Percentiles rank a stretch among this genome's conserved stretches.
phyloP scores from a whole-genome alignment of 2,113 vertebrate species.

The Ameiurus melas region DNA sequence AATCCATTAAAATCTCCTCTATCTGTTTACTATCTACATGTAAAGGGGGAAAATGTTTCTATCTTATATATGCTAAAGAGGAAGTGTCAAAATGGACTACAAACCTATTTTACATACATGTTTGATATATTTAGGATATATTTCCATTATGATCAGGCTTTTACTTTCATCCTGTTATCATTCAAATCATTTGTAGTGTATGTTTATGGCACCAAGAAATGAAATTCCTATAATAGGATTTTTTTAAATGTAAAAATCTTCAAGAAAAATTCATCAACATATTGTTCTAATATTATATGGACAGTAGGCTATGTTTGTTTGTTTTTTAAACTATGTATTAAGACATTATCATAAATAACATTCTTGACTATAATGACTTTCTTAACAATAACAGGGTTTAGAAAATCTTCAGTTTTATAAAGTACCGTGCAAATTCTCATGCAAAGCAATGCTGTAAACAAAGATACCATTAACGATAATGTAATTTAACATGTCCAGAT shows the following conservation, averaged over 20 bases:
- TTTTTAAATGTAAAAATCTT: background rate
- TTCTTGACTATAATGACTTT: background rate
- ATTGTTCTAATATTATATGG: background rate
- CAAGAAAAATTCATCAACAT: background rate
- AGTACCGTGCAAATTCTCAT: background rate
- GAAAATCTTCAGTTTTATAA: background rate
- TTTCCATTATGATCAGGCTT: background rate
- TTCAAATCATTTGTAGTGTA: background rate
- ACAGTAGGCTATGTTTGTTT: background rate
- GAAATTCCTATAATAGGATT: background rate
- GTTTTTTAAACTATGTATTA: background rate
- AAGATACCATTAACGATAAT: background rate
- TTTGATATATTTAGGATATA: background rate
- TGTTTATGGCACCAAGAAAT: background rate
- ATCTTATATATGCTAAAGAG: background rate
- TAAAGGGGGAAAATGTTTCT: background rate
- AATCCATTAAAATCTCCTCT: background rate
- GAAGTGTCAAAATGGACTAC: background rate
- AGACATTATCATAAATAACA: background rate
- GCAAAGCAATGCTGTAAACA: background rate
- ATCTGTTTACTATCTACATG: background rate
- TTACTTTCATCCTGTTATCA: background rate
- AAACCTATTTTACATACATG: background rate
- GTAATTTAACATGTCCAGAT: background rate
- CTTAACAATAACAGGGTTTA: background rate